Evolutionary conservation across 2,113 vertebrate genomes (phyloP), one percentile per base, ranked within the genome.

Genomic region (Eleginops maclovinus): DNA sequence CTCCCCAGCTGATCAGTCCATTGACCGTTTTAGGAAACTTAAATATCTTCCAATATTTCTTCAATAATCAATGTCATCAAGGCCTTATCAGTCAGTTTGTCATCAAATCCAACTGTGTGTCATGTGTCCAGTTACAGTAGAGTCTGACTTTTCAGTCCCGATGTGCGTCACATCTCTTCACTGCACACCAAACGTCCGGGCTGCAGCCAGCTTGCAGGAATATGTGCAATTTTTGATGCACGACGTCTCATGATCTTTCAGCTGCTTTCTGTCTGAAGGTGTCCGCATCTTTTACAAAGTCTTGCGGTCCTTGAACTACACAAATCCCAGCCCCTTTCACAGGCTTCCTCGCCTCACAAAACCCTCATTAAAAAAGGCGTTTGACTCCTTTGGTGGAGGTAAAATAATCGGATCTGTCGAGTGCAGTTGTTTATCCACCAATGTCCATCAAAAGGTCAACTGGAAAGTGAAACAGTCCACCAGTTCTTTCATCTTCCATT

Each of bases 1-100:
- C 44, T 82, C 61, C 17, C 61, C 41, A 62, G 63, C n/a, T 44
- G 36, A 11, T 73, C 62, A 85, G 83, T 84, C 75, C 54, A 67
- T 47, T 66, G 43, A 56, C 66, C 56, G 56, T 15, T 49, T 68
- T 9, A 13, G 53, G 61, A 69, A 85, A 51, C 61, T 69, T 68
- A 36, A 70, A 19, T 9, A 51, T 85, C 86, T 55, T 90, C 79
- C 50, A 65, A 36, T 59, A 50, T 56, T 69, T 86, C 71, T 61
- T 69, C 58, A 40, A 15, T 9, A 54, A 54, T 66, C 4, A 69
- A 43, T 44, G 28, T 43, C 56, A 17, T 66, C 28, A 67, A 19
- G 40, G 65, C 79, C 64, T 66, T 40, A 61, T 55, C 31, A 54
- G 56, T 10, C 53, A 55, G 68, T 65, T 60, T 22, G 50, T 59